phyloP scores from a whole-genome alignment of 2,113 vertebrate species.

The Gorsachius goisagi region DNA sequence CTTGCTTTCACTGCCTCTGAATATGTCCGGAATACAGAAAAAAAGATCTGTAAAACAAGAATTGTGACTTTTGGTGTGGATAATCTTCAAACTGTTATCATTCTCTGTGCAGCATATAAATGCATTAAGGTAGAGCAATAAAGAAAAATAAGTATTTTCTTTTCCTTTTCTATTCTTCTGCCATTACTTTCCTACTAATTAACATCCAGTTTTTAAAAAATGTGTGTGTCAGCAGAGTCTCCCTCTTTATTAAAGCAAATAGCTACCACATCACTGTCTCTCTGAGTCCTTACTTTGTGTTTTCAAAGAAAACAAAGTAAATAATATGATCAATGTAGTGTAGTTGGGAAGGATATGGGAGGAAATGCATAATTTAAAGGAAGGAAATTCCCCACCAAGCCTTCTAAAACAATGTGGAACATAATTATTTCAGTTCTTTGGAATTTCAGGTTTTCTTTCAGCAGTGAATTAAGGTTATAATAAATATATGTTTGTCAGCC shows the following conservation, averaged over 20 bases:
- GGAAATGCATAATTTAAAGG: not conserved
- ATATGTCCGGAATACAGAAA: not conserved
- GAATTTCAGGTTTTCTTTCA: not conserved
- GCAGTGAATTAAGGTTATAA: not conserved
- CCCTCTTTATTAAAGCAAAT: not conserved
- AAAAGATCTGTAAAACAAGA: not conserved
- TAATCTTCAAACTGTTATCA: not conserved
- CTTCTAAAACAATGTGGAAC: not conserved
- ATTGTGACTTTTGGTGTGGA: not conserved
- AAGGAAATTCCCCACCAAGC: fast-evolving
- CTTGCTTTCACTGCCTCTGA: not conserved
- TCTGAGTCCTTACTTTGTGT: not conserved
- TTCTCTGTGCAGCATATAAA: not conserved
- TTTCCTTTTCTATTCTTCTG: not conserved
- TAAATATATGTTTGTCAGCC: not conserved
- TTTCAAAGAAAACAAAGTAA: not conserved
- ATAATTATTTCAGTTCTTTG: not conserved
- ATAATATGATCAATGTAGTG: not conserved
- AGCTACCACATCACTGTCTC: not conserved
- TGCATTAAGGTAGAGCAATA: not conserved
- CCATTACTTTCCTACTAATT: not conserved
- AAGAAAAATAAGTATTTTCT: not conserved
- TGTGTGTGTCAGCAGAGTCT: not conserved
- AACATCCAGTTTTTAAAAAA: not conserved
- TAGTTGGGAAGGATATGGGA: not conserved